Conservation (phyloP, 2,113 vertebrate species). For the Phoenicopterus ruber region DNA sequence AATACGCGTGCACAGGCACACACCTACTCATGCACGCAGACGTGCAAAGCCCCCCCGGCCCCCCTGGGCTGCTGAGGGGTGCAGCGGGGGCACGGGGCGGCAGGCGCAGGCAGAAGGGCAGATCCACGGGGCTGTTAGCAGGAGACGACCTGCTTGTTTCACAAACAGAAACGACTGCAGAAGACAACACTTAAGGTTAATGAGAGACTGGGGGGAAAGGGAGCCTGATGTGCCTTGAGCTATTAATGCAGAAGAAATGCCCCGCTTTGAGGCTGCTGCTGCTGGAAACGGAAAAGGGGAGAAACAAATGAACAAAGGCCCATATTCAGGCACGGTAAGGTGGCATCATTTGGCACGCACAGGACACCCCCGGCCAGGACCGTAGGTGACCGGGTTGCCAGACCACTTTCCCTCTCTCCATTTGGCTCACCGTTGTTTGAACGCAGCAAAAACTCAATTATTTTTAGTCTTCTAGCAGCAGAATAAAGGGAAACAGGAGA, state of each 20-base stretch:
- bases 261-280: neutral
- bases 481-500: neutral
- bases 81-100: neutral
- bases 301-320: neutral
- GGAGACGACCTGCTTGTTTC: neutral
- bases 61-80: neutral
- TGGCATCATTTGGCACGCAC: neutral
- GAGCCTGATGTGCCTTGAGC: neutral
- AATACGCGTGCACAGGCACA: neutral
- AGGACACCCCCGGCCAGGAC: neutral
- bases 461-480: neutral
- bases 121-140: neutral
- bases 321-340: rapidly evolving
- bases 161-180: neutral
- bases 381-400: neutral
- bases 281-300: neutral
- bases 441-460: neutral
- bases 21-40: no score
- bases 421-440: neutral
- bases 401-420: neutral
- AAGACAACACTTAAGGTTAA: neutral
- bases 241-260: neutral
- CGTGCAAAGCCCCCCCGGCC: no score
- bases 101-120: neutral
- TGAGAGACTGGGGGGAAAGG: neutral